These are phyloP conservation scores for Cathartes aura DNA, from an alignment of 2,113 vertebrate species.

Conservation along the genomic window DNA sequence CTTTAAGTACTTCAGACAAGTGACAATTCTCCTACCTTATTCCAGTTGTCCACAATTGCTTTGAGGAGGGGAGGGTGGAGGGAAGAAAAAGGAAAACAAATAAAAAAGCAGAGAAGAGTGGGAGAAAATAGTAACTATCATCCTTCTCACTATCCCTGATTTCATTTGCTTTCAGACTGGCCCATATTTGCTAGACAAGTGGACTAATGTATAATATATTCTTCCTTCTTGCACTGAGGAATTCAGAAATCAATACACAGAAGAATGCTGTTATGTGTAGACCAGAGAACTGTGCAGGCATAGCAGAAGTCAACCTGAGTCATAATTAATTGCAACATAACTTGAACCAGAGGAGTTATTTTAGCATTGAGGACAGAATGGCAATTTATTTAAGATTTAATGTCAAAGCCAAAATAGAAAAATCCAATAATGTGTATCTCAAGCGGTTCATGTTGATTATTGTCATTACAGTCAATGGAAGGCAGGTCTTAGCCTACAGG, in stretches of 20 bases:
- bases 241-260: not conserved
- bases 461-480: not conserved
- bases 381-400: not conserved
- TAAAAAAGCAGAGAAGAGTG: not conserved
- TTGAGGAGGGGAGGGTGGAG: not conserved
- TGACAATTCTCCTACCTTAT: not conserved
- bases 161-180: not conserved
- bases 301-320: not conserved
- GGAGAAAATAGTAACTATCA: not conserved
- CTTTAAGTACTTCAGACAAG: not conserved
- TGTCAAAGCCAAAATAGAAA: not conserved
- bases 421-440: not conserved
- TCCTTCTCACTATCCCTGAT: not conserved
- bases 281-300: not conserved
- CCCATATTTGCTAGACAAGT: not conserved
- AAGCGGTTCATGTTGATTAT: not conserved
- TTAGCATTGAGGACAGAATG: not conserved
- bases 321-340: not conserved
- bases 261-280: not conserved
- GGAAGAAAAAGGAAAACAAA: not conserved
- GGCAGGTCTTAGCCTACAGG: not conserved
- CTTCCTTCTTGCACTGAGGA: not conserved
- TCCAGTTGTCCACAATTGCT: not conserved
- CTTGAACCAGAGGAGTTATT: not conserved
- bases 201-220: not conserved